Evolutionary conservation across 2,888 invertebrate genomes (phyloP), one percentile per base, ranked within the genome.

Genomic region (Sycophila texana): DNA sequence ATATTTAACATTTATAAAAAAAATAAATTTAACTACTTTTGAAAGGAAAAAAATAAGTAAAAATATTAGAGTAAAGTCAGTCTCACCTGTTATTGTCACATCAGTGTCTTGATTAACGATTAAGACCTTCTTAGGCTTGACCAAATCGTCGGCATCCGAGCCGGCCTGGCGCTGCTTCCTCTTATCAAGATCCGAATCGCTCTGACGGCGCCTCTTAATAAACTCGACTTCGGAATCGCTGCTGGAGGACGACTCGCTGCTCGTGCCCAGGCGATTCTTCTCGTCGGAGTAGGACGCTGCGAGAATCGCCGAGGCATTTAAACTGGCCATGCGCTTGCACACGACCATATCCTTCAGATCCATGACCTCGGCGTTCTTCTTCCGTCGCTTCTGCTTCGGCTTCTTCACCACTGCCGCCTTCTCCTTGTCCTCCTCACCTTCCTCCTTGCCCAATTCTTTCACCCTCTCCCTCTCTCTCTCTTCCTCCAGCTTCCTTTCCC

Each of bases 281-380:
- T 96, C 96, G 60, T 92, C 91, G 2, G 93, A 93, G 86, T 97
- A 97, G 83, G 96, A 96, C 22, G 97, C 97, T 0, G 97, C 96
- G 83, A 97, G 92, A 86, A 97, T 97, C 22, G 97, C 97, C 53
- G 96, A 95, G 16, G 97, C 97, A 89, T 97, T 97, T 49, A 97
- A 91, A 88, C 96, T 96, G 22, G 97, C 97, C 97, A 97, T 97
- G 49, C 97, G 93, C 88, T 97, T 97, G 84, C 95, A 93, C 18
- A 97, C 96, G 7, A 97, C 95, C 94, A 96, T 96, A 84, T 96
- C 96, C 86, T 96, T 96, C 67, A 96, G 91, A 86, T 96, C 96
- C 95, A 95, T 95, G 39, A 94, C 92, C 58, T 88, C 88, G 72
- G 88, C 88, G 61, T 87, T 90, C 84, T 86, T 89, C 81, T 86